Conservation (phyloP, 2,888 invertebrate genomes). For the Synergus gifuensis region DNA sequence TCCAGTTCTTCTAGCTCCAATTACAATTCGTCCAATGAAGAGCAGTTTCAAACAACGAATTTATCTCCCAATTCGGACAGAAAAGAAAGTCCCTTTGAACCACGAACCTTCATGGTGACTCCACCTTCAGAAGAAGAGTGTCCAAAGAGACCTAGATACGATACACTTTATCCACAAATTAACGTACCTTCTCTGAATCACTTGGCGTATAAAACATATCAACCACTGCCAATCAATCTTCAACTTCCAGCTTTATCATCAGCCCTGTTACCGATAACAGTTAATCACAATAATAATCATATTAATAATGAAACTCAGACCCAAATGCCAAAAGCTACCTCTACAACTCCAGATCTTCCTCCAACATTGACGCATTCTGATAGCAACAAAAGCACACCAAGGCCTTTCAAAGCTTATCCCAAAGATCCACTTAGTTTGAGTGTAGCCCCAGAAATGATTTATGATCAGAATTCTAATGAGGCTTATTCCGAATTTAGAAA, state of each 20-base stretch:
- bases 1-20: not conserved
- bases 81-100: slow-evolving; percentile 62
- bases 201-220: slow-evolving; percentile 43
- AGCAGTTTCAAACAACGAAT: slow-evolving; percentile 12
- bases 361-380: slow-evolving; percentile 44
- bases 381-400: slow-evolving; percentile 76
- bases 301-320: not conserved
- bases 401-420: slow-evolving; percentile 87
- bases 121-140: slow-evolving; percentile 70
- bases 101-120: slow-evolving; percentile 65
- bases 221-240: slow-evolving; percentile 51
- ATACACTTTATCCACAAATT: slow-evolving; percentile 55
- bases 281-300: slow-evolving; percentile 8
- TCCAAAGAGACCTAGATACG: slow-evolving; percentile 61
- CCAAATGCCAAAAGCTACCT: slow-evolving; percentile 28
- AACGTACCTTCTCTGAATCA: slow-evolving; percentile 23
- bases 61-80: slow-evolving; percentile 50
- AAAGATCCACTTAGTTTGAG: slow-evolving; percentile 83
- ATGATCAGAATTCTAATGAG: slow-evolving; percentile 82
- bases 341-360: slow-evolving; percentile 40
- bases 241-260: slow-evolving; percentile 43
- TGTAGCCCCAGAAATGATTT: slow-evolving; percentile 77
- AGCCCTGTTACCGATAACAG: not conserved
- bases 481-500: slow-evolving; percentile 86
- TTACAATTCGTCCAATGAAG: slow-evolving; percentile 18